A percentile compares a stretch with the other conserved stretches of the same genome.
These are phyloP conservation scores for Pseudois nayaur DNA, from an alignment of 2,113 vertebrate species.

Conservation along the genomic window DNA sequence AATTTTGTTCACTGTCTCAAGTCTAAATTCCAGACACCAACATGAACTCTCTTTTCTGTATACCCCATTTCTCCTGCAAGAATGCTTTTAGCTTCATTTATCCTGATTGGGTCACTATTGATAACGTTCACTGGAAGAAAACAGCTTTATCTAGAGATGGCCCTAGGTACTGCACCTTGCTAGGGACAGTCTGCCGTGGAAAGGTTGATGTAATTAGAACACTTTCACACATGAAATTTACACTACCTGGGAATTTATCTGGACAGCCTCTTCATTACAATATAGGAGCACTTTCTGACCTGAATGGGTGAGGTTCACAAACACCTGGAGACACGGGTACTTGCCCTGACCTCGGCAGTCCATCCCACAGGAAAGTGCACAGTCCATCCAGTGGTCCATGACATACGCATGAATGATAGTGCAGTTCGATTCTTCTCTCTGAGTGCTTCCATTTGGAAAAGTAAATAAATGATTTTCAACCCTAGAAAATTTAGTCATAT, in stretches of 20 bases:
- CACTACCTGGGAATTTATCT: slow-evolving; percentile 80
- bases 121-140: not conserved
- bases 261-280: slow-evolving; percentile 82
- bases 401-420: slow-evolving; percentile 74
- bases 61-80: not conserved
- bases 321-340: slow-evolving; percentile 82
- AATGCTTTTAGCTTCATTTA: not conserved
- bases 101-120: not conserved
- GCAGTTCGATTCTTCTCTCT: slow-evolving; percentile 81
- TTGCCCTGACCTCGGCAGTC: slow-evolving; percentile 71
- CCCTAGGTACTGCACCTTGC: not conserved
- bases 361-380: slow-evolving; percentile 63
- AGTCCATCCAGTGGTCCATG: slow-evolving; percentile 80
- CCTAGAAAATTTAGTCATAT: not conserved
- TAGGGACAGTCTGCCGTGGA: not conserved
- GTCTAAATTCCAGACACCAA: not conserved
- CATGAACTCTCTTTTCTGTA: not conserved
- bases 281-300: slow-evolving; percentile 77
- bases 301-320: slow-evolving; percentile 78
- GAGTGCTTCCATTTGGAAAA: slow-evolving; percentile 73
- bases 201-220: not conserved
- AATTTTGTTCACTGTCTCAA: not conserved
- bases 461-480: not conserved
- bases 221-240: not conserved
- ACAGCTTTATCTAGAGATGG: not conserved